Percentiles rank a stretch among this genome's conserved stretches.
Conservation (phyloP, 2,888 invertebrate genomes). For the Rhimphoctona megacephalus region DNA sequence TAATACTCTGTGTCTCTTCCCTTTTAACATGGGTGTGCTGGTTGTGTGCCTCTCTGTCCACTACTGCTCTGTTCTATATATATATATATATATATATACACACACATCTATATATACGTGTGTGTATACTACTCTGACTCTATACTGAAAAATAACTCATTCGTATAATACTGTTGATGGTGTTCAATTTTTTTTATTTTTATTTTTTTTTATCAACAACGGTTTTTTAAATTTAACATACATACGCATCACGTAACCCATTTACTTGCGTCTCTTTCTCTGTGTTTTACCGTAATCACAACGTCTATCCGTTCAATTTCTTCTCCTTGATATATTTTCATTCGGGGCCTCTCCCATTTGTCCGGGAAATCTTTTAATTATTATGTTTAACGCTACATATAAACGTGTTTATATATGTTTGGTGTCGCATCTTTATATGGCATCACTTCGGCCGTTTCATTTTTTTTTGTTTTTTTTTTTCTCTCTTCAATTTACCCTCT, state of each 20-base stretch:
- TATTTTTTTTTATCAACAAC: conserved; percentile 69
- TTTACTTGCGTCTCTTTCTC: conserved; percentile 38
- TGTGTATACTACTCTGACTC: conserved; percentile 53
- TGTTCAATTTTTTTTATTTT: conserved; percentile 60
- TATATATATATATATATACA: not conserved
- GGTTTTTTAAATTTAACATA: conserved; percentile 58
- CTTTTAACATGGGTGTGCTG: conserved; percentile 82
- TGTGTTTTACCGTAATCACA: conserved; percentile 52
- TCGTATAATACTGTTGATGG: conserved; percentile 64
- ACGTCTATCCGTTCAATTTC: conserved; percentile 34
- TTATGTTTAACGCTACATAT: conserved; percentile 63
- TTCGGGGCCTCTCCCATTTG: conserved; percentile 9
- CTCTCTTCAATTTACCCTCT: not conserved
- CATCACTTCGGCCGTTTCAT: conserved; percentile 35
- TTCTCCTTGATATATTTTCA: not conserved
- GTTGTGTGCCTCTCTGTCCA: conserved; percentile 85
- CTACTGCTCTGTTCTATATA: conserved; percentile 81
- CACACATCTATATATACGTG: conserved; percentile 8
- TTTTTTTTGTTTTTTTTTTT: conserved; percentile 2
- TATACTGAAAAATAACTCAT: conserved; percentile 60
- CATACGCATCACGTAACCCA: conserved; percentile 21
- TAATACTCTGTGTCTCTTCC: conserved; percentile 75
- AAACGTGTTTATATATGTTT: conserved; percentile 66
- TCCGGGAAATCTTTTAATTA: conserved; percentile 44
- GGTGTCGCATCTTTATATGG: conserved; percentile 68